Evolutionary conservation across 2,888 invertebrate species (phyloP).

Genomic region (Sialis lutaria): DNA sequence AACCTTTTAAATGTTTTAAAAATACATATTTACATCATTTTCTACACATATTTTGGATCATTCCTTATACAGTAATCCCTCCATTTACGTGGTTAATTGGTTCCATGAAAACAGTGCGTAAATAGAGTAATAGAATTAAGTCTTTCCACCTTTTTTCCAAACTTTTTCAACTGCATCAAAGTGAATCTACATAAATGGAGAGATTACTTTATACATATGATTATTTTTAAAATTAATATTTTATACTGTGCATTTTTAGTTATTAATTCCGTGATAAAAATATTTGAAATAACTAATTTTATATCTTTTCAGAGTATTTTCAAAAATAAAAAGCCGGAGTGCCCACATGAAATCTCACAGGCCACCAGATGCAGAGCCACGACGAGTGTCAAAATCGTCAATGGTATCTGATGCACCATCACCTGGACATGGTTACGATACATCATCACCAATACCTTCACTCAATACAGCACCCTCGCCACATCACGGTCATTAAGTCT

Average conservation of each 20-base stretch:
- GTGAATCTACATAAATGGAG: background rate
- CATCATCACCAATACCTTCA: constrained; percentile 11
- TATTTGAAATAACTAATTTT: constrained; percentile 1
- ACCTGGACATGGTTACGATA: constrained; percentile 13
- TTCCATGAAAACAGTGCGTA: too few species aligned
- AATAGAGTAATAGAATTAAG: too few species aligned
- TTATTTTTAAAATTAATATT: background rate
- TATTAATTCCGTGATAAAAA: background rate
- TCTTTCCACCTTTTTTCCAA: too few species aligned
- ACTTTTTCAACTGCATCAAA: background rate
- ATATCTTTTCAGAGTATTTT: constrained; percentile 71
- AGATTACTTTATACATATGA: background rate
- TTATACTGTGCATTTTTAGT: background rate
- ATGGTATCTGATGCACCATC: background rate
- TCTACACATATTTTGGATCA: too few species aligned
- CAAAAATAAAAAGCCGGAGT: constrained; percentile 96
- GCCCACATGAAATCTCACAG: constrained; percentile 99
- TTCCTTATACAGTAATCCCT: too few species aligned
- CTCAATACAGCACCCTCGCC: constrained; percentile 8
- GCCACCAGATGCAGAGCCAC: constrained; percentile 68
- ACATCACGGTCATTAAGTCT: background rate
- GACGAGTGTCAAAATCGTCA: constrained; percentile 34
- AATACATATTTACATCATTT: too few species aligned
- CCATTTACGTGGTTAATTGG: too few species aligned
- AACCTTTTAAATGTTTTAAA: too few species aligned